Evolutionary conservation across 2,797 vertebrate genomes (phyloP).

Genomic region (Numenius phaeopus): DNA sequence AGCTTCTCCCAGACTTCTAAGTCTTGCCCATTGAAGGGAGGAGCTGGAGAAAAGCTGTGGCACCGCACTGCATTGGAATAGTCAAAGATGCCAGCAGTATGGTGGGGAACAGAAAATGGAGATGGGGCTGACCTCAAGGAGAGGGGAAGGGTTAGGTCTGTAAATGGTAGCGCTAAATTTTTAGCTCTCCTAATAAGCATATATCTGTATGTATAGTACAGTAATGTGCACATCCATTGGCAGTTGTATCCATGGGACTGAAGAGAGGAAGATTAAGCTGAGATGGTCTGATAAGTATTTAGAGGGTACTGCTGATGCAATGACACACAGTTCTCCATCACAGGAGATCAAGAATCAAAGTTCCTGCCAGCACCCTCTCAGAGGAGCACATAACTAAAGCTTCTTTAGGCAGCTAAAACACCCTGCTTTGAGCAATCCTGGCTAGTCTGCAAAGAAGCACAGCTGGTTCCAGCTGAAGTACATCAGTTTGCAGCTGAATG

Average conservation of each 20-base stretch:
- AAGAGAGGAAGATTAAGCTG: not conserved
- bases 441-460: not conserved
- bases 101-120: not conserved
- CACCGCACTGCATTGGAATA: not conserved
- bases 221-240: not conserved
- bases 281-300: not conserved
- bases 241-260: not conserved
- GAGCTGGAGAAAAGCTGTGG: not conserved
- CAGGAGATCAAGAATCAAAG: not conserved
- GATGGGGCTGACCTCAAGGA: not conserved
- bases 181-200: not conserved
- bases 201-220: not conserved
- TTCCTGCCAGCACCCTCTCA: not conserved
- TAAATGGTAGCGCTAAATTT: not conserved
- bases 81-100: not conserved
- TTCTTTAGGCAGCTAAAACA: conserved; percentile 9
- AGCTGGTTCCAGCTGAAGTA: not conserved
- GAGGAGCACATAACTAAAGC: not conserved
- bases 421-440: not conserved
- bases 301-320: not conserved
- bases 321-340: not conserved
- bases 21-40: not conserved
- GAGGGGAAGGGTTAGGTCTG: not conserved
- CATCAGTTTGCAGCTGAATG: not conserved
- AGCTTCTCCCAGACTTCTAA: not conserved